Percentiles rank a stretch among this genome's conserved stretches.
Conservation (phyloP, 1,140 invertebrate genomes). For the Drosophila mauritiana region DNA sequence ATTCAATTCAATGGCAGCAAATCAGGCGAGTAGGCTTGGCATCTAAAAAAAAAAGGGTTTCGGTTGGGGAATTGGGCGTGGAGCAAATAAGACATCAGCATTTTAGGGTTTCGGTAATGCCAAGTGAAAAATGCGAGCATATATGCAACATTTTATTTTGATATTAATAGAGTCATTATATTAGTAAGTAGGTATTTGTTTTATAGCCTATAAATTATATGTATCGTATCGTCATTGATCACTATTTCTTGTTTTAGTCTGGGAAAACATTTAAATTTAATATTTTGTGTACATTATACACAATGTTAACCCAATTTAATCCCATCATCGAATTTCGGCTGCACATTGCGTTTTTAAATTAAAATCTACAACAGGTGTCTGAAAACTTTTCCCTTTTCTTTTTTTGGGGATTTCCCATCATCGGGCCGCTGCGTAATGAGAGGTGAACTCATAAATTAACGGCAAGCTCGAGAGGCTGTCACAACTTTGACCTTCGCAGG, state of each 20-base stretch:
- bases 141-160: background rate
- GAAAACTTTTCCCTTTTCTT: constrained; percentile 1
- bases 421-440: constrained; percentile 24
- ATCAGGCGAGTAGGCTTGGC: constrained; percentile 63
- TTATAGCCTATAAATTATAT: background rate
- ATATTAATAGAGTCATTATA: background rate
- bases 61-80: constrained; percentile 28
- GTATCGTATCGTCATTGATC: background rate
- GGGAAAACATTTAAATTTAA: background rate
- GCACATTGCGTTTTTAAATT: background rate
- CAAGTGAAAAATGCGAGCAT: background rate
- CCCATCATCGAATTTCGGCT: no score
- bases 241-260: background rate
- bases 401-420: constrained; percentile 1
- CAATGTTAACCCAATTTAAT: no score
- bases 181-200: background rate
- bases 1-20: constrained; percentile 79
- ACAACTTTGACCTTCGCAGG: constrained; percentile 51
- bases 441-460: constrained; percentile 48
- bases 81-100: constrained; percentile 66
- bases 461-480: constrained; percentile 45
- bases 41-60: constrained; percentile 49
- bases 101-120: constrained; percentile 20
- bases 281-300: background rate
- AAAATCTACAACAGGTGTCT: constrained; percentile 6